Evolutionary conservation across 2,797 vertebrate genomes (phyloP).

Genomic region (Mormyrops boulengeri): DNA sequence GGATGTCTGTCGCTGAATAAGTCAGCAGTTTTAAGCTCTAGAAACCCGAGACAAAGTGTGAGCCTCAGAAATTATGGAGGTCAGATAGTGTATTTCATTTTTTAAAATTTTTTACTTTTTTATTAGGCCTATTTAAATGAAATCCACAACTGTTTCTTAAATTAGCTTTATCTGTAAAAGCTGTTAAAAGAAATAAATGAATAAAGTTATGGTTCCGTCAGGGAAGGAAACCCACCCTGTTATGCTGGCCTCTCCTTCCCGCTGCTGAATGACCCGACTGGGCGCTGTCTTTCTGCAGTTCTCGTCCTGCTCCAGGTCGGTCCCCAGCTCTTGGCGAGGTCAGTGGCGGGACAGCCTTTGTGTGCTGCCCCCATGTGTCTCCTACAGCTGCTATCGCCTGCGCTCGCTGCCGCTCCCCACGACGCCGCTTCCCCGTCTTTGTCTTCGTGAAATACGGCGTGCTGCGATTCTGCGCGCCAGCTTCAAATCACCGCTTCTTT

Average conservation of each 20-base stretch:
- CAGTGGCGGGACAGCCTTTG: not conserved
- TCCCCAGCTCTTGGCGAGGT: not conserved
- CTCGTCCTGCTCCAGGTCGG: not conserved
- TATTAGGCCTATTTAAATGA: not conserved
- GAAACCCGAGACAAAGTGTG: not conserved
- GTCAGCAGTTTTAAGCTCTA: not conserved
- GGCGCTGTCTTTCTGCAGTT: not conserved
- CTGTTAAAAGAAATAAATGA: not conserved
- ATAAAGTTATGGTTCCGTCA: not conserved
- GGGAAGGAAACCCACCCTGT: not conserved
- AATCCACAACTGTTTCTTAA: not conserved
- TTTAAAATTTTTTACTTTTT: too few relatives aligned
- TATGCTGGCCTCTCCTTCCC: not conserved
- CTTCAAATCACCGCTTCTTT: not conserved
- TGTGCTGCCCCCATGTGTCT: not conserved
- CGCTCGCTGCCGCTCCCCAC: not conserved
- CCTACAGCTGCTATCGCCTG: not conserved
- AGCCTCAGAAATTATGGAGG: not conserved
- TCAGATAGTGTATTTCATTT: not conserved
- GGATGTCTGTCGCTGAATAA: not conserved
- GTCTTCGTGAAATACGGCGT: not conserved
- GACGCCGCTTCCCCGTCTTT: not conserved
- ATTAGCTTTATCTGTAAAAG: not conserved
- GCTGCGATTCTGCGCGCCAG: not conserved
- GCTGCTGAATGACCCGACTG: not conserved